phyloP scores from a whole-genome alignment of 2,888 invertebrate species.

The Hydraecia micacea region DNA sequence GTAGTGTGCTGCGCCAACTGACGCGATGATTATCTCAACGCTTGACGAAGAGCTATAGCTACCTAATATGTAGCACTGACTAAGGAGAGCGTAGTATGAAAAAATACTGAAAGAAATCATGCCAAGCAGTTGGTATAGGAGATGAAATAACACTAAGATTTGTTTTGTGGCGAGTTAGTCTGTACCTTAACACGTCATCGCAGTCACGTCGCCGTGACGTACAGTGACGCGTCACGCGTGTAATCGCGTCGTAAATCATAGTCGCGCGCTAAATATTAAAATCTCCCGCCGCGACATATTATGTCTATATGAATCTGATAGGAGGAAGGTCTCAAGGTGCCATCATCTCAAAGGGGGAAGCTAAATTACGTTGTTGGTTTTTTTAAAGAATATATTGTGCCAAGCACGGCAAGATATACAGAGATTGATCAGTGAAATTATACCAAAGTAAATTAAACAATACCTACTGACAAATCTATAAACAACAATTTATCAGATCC shows the following conservation, averaged over 20 bases:
- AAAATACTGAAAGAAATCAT: background rate
- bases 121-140: background rate
- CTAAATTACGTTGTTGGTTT: background rate
- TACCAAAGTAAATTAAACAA: background rate
- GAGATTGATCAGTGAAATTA: background rate
- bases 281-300: conserved; percentile 46
- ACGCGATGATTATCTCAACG: background rate
- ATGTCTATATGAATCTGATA: conserved; percentile 3
- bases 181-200: conserved; percentile 6
- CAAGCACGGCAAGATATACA: background rate
- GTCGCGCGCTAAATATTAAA: conserved; percentile 58
- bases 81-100: background rate
- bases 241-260: conserved; percentile 74
- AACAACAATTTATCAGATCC: background rate
- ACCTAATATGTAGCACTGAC: background rate
- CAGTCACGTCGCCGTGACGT: conserved; percentile 20
- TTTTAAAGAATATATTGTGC: background rate
- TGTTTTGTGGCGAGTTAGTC: background rate
- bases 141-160: background rate
- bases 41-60: background rate
- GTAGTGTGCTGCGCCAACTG: no score
- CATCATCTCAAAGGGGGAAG: background rate
- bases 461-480: background rate
- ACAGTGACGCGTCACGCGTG: conserved; percentile 54
- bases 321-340: conserved; percentile 8